Conservation (phyloP, 2,113 vertebrate genomes). For the Cygnus buccinator region DNA sequence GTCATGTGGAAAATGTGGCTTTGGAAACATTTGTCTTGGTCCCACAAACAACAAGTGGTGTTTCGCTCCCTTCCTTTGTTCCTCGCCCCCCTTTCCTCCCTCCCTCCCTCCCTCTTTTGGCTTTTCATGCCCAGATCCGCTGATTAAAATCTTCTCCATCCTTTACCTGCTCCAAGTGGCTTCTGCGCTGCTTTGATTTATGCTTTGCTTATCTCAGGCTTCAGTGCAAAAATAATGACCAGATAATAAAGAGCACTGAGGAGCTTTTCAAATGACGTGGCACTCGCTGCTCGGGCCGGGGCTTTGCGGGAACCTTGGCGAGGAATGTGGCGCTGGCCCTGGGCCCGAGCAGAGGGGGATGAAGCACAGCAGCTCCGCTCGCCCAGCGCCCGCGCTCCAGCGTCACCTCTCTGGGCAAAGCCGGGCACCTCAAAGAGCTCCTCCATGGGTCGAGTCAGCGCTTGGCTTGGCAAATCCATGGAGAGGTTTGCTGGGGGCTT, state of each 20-base stretch:
- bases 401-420: neutral
- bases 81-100: neutral
- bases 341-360: neutral
- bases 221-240: slow-evolving; percentile 61
- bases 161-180: slow-evolving; percentile 48
- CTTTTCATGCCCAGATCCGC: slow-evolving; percentile 29
- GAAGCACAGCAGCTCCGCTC: neutral
- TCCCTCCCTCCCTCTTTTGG: neutral
- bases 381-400: neutral
- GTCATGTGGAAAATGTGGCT: slow-evolving; percentile 48
- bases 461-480: neutral
- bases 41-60: slow-evolving; percentile 59
- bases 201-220: slow-evolving; percentile 48
- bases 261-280: slow-evolving; percentile 34
- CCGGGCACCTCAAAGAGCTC: neutral
- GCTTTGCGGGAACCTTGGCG: neutral
- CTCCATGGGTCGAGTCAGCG: neutral
- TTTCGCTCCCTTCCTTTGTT: slow-evolving; percentile 44
- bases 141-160: slow-evolving; percentile 31
- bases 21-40: slow-evolving; percentile 36
- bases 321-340: neutral
- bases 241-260: slow-evolving; percentile 68
- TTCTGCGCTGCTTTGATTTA: slow-evolving; percentile 38
- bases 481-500: neutral
- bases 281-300: neutral